These are phyloP conservation scores for Junco hyemalis DNA, from an alignment of 2,113 vertebrate species.

Conservation along the genomic window DNA sequence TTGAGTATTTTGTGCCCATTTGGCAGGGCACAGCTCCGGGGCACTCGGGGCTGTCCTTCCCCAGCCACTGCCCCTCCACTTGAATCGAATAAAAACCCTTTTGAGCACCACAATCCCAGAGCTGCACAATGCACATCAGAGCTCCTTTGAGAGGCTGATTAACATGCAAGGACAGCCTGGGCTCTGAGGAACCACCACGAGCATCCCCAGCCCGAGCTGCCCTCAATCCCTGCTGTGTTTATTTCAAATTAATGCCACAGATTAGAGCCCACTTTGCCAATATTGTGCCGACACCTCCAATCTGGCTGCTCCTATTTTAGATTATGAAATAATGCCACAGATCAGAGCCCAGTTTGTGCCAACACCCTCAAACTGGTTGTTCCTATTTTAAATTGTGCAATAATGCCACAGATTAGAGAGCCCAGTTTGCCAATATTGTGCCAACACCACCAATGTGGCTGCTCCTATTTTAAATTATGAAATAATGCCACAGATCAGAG, in stretches of 20 bases:
- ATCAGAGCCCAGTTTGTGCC: too few relatives aligned
- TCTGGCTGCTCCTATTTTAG: too few relatives aligned
- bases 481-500: constrained; percentile 22
- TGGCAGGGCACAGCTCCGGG: background rate
- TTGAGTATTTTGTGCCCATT: rapidly evolving
- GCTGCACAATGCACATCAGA: constrained; percentile 75
- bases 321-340: background rate
- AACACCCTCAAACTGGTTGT: too few relatives aligned
- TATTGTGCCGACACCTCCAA: too few relatives aligned
- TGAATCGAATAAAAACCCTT: constrained; percentile 78
- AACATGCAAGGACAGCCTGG: constrained; percentile 76
- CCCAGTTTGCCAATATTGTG: too few relatives aligned
- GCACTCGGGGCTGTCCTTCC: constrained; percentile 37
- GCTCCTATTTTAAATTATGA: background rate
- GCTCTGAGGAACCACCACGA: constrained; percentile 70
- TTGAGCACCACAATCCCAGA: constrained; percentile 75
- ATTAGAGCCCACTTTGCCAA: too few relatives aligned
- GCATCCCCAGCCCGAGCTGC: constrained; percentile 68
- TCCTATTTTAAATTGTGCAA: too few relatives aligned
- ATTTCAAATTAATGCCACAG: background rate
- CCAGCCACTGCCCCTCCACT: constrained; percentile 65
- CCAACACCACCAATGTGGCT: too few relatives aligned
- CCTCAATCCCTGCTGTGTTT: constrained; percentile 68
- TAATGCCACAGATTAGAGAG: too few relatives aligned
- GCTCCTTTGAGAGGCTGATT: constrained; percentile 78